Percentiles rank a stretch among this genome's conserved stretches.
phyloP scores from a whole-genome alignment of 2,888 invertebrate species.

The Lithophane semibrunnea region DNA sequence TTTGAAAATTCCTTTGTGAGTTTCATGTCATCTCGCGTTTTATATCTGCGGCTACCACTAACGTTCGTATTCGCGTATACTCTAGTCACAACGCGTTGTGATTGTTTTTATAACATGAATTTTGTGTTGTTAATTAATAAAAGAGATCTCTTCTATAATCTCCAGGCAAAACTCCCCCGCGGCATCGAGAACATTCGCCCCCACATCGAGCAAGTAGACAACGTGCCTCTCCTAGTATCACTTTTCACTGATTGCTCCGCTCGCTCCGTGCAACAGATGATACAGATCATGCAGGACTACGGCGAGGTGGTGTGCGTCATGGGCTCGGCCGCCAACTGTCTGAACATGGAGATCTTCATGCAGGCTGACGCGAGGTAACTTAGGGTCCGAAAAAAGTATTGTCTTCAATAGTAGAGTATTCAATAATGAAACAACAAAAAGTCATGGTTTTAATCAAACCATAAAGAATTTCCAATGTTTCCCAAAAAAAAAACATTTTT shows the following conservation, averaged over 20 bases:
- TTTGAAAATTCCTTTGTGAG: not conserved
- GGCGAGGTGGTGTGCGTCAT: slow-evolving; percentile 98
- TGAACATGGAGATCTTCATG: slow-evolving; percentile 97
- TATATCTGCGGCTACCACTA: not conserved
- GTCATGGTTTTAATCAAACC: no score
- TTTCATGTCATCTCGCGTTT: not conserved
- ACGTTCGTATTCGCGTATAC: not conserved
- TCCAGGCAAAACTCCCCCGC: slow-evolving; percentile 97
- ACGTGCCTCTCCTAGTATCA: slow-evolving; percentile 98
- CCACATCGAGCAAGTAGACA: slow-evolving; percentile 98
- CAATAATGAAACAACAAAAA: no score
- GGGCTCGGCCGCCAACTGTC: slow-evolving; percentile 96
- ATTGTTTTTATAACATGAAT: not conserved
- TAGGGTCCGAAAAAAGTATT: not conserved
- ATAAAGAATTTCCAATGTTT: no score
- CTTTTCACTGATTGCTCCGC: slow-evolving; percentile 99
- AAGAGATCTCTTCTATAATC: not conserved
- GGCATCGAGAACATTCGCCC: slow-evolving; percentile 99
- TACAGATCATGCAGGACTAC: slow-evolving; percentile 98
- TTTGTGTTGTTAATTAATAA: not conserved
- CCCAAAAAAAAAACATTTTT: no score
- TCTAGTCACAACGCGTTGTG: not conserved
- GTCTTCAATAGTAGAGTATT: no score
- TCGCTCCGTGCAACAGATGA: slow-evolving; percentile 97
- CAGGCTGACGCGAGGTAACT: slow-evolving; percentile 96